Conservation (phyloP, 1,140 invertebrate genomes). For the Brachionus plicatilis region DNA sequence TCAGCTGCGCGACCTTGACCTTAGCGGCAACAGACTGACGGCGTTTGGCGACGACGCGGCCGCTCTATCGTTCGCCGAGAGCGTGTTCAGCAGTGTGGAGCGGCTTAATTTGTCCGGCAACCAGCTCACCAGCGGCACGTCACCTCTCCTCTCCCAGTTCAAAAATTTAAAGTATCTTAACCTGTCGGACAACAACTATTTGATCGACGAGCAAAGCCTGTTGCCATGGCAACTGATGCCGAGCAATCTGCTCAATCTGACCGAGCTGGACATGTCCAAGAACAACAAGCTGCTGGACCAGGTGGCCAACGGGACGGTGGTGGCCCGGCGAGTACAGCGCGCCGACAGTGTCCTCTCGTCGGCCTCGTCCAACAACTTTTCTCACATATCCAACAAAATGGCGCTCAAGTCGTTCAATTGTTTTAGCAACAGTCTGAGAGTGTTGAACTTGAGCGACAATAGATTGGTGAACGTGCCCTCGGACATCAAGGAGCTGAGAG, state of each 20-base stretch:
- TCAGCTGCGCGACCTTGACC: not conserved
- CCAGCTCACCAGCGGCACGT: not conserved
- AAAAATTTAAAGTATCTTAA: conserved; percentile 9
- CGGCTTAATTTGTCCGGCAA: not conserved
- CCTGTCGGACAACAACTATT: conserved; percentile 27
- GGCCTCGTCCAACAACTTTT: not conserved
- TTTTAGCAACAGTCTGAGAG: not conserved
- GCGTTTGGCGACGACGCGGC: not conserved
- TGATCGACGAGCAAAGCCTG: not conserved
- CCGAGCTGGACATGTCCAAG: conserved; percentile 28
- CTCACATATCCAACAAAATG: not conserved
- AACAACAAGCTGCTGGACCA: conserved; percentile 10
- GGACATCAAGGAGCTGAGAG: not conserved
- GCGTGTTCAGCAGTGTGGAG: not conserved
- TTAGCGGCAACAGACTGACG: not conserved
- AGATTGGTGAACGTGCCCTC: not conserved
- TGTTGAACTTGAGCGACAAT: not conserved
- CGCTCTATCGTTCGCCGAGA: not conserved
- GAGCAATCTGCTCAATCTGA: not conserved
- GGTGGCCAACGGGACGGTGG: not conserved
- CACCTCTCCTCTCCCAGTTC: not conserved
- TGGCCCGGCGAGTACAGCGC: not conserved
- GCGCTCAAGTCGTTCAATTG: not conserved
- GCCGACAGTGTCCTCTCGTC: not conserved
- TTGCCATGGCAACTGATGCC: conserved; percentile 20